Conservation (phyloP, 2,888 invertebrate genomes). For the Isotomurus palustris region DNA sequence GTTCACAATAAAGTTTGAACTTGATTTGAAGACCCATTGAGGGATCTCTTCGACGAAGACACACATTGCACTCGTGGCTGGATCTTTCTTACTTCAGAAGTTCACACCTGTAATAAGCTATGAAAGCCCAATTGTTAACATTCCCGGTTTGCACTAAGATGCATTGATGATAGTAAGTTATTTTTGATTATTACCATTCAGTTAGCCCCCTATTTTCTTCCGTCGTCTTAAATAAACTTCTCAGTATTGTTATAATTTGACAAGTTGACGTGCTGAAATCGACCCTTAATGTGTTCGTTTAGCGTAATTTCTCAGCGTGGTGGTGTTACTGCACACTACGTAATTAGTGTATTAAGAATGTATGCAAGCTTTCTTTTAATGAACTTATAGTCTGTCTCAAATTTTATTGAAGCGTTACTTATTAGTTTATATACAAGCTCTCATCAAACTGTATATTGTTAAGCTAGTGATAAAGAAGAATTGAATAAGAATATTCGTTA, state of each 20-base stretch:
- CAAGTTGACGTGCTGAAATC: conserved; percentile 6
- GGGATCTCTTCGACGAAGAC: conserved; percentile 34
- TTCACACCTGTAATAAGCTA: neutral
- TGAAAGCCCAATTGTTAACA: conserved; percentile 9
- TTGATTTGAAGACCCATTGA: conserved; percentile 1
- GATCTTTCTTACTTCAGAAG: conserved; percentile 22
- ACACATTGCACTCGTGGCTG: conserved; percentile 46
- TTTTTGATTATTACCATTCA: conserved; percentile 3
- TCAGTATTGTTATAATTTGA: conserved; percentile 5
- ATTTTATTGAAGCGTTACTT: conserved; percentile 17
- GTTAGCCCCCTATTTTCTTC: neutral
- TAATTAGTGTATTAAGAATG: conserved; percentile 13
- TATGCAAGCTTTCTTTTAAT: conserved; percentile 7
- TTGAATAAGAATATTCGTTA: no score
- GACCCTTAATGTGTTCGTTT: conserved; percentile 11
- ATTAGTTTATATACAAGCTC: neutral
- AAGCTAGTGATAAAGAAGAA: no score
- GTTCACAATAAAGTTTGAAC: neutral
- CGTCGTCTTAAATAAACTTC: neutral
- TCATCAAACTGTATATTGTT: no score
- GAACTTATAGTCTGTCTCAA: conserved; percentile 1
- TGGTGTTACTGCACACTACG: neutral
- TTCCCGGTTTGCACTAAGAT: conserved; percentile 9
- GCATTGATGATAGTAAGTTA: conserved; percentile 3
- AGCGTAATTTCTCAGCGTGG: neutral